A percentile compares a stretch with the other conserved stretches of the same genome.
phyloP scores from a whole-genome alignment of 1,140 invertebrate species.

The Philotrypesis tridentata region DNA sequence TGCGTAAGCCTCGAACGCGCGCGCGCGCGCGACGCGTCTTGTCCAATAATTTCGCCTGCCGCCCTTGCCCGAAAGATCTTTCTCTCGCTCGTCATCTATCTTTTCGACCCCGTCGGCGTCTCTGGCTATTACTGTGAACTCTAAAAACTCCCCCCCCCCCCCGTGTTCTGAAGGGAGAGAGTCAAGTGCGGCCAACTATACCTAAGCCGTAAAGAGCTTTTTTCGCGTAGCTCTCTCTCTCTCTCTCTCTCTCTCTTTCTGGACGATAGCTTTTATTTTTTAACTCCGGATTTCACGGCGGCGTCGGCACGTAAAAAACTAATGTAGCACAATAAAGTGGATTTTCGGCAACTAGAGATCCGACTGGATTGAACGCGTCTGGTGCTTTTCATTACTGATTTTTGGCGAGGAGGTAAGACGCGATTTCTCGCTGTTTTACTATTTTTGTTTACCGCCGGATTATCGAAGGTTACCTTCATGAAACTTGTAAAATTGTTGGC shows the following conservation, averaged over 20 bases:
- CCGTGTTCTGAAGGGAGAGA: no score
- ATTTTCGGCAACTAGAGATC: not conserved
- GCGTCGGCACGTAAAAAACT: not conserved
- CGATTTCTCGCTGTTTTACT: no score
- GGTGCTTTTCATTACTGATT: no score
- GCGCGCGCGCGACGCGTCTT: not conserved
- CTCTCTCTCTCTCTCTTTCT: no score
- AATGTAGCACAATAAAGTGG: conserved; percentile 23
- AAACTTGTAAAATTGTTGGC: no score
- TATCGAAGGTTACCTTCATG: no score
- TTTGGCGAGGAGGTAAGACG: no score
- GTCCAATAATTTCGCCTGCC: conserved; percentile 8
- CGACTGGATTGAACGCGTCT: not conserved
- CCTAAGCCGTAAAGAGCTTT: conserved; percentile 36
- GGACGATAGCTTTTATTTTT: conserved; percentile 12
- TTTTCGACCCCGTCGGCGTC: not conserved
- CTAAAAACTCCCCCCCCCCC: not conserved
- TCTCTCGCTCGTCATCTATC: conserved; percentile 20
- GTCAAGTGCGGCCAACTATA: conserved; percentile 29
- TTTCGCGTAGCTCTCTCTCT: not conserved
- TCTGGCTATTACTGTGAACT: not conserved
- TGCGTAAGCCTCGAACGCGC: not conserved
- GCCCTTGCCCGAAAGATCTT: conserved; percentile 32
- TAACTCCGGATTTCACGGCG: conserved; percentile 5
- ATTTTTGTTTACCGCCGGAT: no score